phyloP scores from a whole-genome alignment of 2,888 invertebrate species.

The Drosophila melanosoma region DNA sequence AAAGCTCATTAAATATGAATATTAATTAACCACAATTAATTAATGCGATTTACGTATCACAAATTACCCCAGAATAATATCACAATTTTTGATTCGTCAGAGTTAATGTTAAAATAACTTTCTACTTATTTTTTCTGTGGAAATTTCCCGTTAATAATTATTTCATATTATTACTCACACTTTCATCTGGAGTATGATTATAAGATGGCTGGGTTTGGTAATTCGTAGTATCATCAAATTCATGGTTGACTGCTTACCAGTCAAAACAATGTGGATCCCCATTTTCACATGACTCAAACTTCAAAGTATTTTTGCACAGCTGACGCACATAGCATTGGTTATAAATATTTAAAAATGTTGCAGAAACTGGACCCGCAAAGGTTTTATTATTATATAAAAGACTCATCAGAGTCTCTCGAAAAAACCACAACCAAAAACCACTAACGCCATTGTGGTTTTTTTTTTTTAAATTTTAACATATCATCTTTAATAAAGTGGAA shows the following conservation, averaged over 20 bases:
- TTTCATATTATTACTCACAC: slow-evolving; percentile 1
- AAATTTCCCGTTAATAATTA: slow-evolving; percentile 1
- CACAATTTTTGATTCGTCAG: not conserved
- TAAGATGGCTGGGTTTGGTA: slow-evolving; percentile 7
- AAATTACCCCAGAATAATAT: not conserved
- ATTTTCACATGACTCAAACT: slow-evolving; percentile 57
- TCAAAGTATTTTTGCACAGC: slow-evolving; percentile 19
- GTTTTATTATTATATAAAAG: not conserved
- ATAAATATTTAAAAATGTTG: not conserved
- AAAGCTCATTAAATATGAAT: slow-evolving; percentile 3
- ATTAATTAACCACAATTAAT: not conserved
- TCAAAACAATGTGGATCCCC: slow-evolving; percentile 4
- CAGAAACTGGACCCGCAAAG: not conserved
- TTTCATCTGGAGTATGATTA: not conserved
- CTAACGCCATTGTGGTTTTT: no score
- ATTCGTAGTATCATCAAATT: not conserved
- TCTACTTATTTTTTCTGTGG: no score
- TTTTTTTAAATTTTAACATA: no score
- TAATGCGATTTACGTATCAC: slow-evolving; percentile 4
- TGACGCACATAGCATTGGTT: slow-evolving; percentile 60
- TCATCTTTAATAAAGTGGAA: not conserved
- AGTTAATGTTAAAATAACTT: not conserved
- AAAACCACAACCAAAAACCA: not conserved
- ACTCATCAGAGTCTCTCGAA: not conserved
- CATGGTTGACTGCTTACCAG: slow-evolving; percentile 50